phyloP scores from a whole-genome alignment of 2,797 vertebrate species.

The Setipinna tenuifilis region DNA sequence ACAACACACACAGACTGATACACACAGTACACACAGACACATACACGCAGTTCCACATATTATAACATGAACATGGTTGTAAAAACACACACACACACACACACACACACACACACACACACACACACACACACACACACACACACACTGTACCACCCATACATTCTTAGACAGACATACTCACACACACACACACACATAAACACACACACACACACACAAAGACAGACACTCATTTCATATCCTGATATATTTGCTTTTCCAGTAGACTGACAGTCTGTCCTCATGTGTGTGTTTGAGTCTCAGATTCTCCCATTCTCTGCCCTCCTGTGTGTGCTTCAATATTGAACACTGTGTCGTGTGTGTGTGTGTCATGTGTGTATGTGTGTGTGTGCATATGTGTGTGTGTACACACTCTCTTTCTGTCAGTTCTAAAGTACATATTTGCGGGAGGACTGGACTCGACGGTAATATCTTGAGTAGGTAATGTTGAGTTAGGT shows the following conservation, averaged over 20 bases:
- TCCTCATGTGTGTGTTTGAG: background rate
- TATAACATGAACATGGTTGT: background rate
- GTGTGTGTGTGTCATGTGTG: background rate
- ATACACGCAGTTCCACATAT: conserved; percentile 29
- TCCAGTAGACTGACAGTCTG: background rate
- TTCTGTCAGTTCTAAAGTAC: background rate
- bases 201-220: conserved; percentile 44
- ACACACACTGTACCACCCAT: background rate
- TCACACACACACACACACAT: conserved; percentile 35
- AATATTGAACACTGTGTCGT: conserved; percentile 10
- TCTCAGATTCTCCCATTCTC: background rate
- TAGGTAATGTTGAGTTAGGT: too few relatives aligned
- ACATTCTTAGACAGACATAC: conserved; percentile 10
- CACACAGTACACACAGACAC: conserved; percentile 22
- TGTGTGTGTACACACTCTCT: background rate
- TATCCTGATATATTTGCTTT: conserved; percentile 57
- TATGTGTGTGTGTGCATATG: background rate
- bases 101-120: conserved; percentile 33
- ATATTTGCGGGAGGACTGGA: background rate
- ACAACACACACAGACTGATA: background rate
- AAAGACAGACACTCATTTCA: conserved; percentile 42
- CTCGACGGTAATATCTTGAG: background rate
- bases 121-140: conserved; percentile 23
- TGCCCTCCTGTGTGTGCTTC: background rate
- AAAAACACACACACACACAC: conserved; percentile 15